A percentile compares a stretch with the other conserved stretches of the same genome.
These are phyloP conservation scores for Astreopora myriophthalma DNA, from an alignment of 64 coral and sea anemone genomes.

Conservation along the genomic window DNA sequence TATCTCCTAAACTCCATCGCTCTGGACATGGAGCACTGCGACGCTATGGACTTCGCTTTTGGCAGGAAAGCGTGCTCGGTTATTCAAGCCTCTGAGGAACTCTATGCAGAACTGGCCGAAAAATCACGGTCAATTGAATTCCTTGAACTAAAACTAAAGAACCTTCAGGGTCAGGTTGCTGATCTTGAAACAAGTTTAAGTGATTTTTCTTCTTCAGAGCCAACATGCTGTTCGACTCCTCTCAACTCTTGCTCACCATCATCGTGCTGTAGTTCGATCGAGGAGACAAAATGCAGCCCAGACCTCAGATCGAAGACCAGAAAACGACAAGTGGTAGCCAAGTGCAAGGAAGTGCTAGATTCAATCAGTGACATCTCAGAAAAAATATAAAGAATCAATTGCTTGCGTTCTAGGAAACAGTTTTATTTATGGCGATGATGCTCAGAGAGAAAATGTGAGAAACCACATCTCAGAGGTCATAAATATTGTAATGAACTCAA, in stretches of 20 bases:
- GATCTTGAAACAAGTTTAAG: neutral
- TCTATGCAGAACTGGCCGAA: neutral
- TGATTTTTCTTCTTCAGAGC: neutral
- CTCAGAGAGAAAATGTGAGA: neutral
- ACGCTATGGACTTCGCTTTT: neutral
- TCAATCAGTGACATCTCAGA: neutral
- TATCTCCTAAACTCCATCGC: neutral
- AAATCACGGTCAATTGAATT: neutral
- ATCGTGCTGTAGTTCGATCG: neutral
- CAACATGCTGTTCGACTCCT: neutral
- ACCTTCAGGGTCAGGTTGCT: neutral
- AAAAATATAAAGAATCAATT: neutral
- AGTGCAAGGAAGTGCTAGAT: neutral
- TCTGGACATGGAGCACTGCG: neutral
- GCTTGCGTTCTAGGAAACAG: neutral
- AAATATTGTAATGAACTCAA: slow-evolving; percentile 12
- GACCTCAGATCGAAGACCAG: neutral
- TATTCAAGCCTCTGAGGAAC: neutral
- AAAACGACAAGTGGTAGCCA: neutral
- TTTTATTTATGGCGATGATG: neutral
- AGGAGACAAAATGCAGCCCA: neutral
- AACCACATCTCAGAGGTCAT: neutral
- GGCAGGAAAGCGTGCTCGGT: neutral
- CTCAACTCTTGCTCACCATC: neutral
- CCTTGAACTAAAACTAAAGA: neutral